Evolutionary conservation across 2,888 invertebrate species (phyloP), one percentile per base, ranked within the genome.

Genomic region (Matsumyia berberina): DNA sequence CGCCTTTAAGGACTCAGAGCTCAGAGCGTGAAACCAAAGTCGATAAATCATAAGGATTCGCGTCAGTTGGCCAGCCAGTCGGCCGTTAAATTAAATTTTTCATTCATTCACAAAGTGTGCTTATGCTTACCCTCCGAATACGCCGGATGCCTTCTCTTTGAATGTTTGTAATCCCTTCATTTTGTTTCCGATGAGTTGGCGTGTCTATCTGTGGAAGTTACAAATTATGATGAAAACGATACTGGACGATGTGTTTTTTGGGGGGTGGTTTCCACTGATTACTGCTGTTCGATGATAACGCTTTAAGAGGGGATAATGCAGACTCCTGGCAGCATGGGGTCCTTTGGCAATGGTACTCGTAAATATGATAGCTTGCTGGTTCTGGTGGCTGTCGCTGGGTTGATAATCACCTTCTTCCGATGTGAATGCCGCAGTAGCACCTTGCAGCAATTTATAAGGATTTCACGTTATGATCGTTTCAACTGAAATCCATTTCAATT

Each of bases 151-250:
- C 89, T 91, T 91, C 88, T 91, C 91, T 88, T 91, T 91, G 89
- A 91, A 89, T 88, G 91, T 88, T 87, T 90, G 90, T 89, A 91
- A 90, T 88, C 91, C 91, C 90, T 90, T 91, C 91, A 91, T 91
- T 86, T 83, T 88, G 86, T 64, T 60, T 83, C 74, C 58, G 86
- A 70, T 80, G 69, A 76, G 79, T 58, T 70, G 51, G 64, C 70
- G 80, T 80, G 80, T 64, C 76, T 85, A 85, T 76, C 80, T 74
- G 53, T 37, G 85, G 70, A 85, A 58, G 85, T 76, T 76, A 80
- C 85, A 85, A 85, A 85, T 85, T 85, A 85, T 80, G 80, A 80
- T 76, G 74, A 66, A 82, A 78, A 69, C 17, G 77, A 78, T 73
- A 69, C 73, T 77, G 86, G 86, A 80, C 72, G 85, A 51, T 51